Base-by-base conservation (phyloP, 1,140 invertebrate genomes). In the Reticulitermes speratus region DNA sequence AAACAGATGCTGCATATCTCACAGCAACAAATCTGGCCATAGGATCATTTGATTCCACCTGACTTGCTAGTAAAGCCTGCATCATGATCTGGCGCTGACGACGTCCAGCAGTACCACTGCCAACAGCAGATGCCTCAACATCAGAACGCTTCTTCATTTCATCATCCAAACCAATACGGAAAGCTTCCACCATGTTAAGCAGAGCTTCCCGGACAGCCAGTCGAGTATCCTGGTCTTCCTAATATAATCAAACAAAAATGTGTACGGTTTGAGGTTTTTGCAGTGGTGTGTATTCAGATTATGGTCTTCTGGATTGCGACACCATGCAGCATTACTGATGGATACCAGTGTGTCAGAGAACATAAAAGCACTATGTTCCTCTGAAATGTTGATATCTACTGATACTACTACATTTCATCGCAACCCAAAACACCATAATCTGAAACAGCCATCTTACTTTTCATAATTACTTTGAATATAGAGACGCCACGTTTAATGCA, bases 11-110 rank as follows among this genome's bases (percentile, higher is more conserved):
- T 3, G 96, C 94, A 90, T 97, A 97, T 87, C 96, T 93, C 87
- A 97, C 96, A 44, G 96, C 95, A 32, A 97, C 94, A 89, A 96
- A 95, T 87, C 97, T 92, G 7, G 96, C 94, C 90, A 96, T 95
- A 0, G 94, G 91, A 88, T 96, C 94, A 52, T 94, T 92, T 44
- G 93, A 94, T 85, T 94, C 93, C 87, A 95, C 93, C 90, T 95
- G 94, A 85, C 92, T 91, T 88, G 92, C 90, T 6, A 95, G 88
- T 6, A 95, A 89, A 86, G 93, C 92, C 88, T 94, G 92, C 87
- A 95, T 89, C 44, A 91, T 75, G 30, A 45, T 21, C 55, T 65
- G 55, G 3, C 85, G 23, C 8, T 75, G 84, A 65, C 84, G 1
- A 16, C 45, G 16, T 3, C 5, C 30, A 7, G 8, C 25, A 48